Base-by-base conservation (phyloP, 2,113 vertebrate species). In the Crotalus tigris region DNA sequence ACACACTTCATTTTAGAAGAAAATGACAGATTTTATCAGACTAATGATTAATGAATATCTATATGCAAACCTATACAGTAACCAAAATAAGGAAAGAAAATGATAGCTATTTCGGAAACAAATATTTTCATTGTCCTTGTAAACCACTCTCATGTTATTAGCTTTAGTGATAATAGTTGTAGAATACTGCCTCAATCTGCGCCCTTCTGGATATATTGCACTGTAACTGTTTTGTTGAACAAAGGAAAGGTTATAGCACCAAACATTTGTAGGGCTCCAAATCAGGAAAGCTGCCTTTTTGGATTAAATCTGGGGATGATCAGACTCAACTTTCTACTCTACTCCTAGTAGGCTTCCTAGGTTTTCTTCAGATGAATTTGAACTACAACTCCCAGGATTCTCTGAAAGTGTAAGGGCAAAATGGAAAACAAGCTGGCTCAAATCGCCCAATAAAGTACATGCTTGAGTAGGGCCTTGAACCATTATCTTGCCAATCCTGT, bases 11-110 rank as follows among this genome's bases (percentile, higher is more conserved):
- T 93, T 89, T 86, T 93, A 93, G 89, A 93, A 90, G 21, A 9
- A 90, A 88, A 54, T 90, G 81, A 86, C 49, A 86, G 75, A 87
- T 90, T 24, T 90, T 90, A 93, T 93, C 88, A 64, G 46, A 13
- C 39, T 49, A 90, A 64, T 90, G 89, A 90, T 59, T 90, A 51
- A 90, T 93, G 12, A 90, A 9, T 33, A 33, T 1, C 29, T 33
- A 53, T 29, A 46, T 23, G 21, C 46, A 61, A 81, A 85, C 46
- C 17, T 54, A 57, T 86, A 1, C 57, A 90, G 46, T 51, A 90
- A 59, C 26, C 44, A 90, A 86, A 85, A 29, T 11, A 54, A 49
- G 29, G 33, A 59, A 87, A 92, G 54, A 29, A 58, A 44, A 46
- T 29, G 33, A 26, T 26, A 55, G 39, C 46, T 91, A 85, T 4